A percentile compares a stretch with the other conserved stretches of the same genome.
Evolutionary conservation across 2,888 invertebrate species (phyloP).

Genomic region (Eumerus sabulonum): DNA sequence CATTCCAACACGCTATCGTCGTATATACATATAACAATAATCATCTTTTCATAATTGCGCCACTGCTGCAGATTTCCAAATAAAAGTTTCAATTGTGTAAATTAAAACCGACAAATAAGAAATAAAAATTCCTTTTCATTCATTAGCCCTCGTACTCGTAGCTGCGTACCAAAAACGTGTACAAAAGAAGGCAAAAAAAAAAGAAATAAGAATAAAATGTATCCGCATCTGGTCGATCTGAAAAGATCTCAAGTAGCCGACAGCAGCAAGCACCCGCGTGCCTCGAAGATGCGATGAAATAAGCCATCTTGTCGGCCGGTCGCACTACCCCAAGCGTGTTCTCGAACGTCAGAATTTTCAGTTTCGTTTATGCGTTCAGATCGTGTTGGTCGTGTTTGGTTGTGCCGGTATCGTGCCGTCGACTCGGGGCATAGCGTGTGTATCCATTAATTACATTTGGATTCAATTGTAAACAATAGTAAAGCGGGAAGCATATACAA

Average conservation of each 20-base stretch:
- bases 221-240: conserved; percentile 54
- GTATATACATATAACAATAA: no score
- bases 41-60: conserved; percentile 13
- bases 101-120: conserved; percentile 47
- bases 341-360: conserved; percentile 47
- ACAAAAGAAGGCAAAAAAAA: neutral
- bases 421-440: conserved; percentile 1
- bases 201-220: conserved; percentile 12
- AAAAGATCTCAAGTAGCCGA: conserved; percentile 59
- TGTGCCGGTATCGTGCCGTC: neutral
- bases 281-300: conserved; percentile 11
- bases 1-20: no score
- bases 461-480: conserved; percentile 12
- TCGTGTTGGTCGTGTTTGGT: conserved; percentile 56
- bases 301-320: neutral
- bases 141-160: conserved; percentile 22
- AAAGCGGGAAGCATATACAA: neutral
- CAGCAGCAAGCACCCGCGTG: conserved; percentile 40
- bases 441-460: conserved; percentile 25
- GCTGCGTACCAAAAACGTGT: conserved; percentile 10
- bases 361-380: conserved; percentile 55
- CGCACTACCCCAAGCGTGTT: conserved; percentile 15
- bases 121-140: conserved; percentile 42
- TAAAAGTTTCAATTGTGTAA: conserved; percentile 62
- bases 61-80: conserved; percentile 38